Percentiles rank a stretch among this genome's conserved stretches.
Conservation (phyloP, 2,113 vertebrate genomes). For the Falcunculus frontatus region DNA sequence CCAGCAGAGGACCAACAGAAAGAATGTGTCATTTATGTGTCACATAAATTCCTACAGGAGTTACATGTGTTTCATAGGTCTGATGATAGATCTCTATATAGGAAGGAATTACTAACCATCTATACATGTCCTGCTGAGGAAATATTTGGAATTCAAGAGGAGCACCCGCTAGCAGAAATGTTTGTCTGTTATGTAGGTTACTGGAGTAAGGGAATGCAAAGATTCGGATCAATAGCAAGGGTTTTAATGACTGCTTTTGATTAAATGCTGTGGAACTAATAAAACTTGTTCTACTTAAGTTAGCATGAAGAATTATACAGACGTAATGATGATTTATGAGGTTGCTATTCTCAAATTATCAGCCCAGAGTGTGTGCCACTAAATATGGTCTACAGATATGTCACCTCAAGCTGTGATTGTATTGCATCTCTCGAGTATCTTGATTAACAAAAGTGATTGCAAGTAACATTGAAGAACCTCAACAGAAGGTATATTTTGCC, state of each 20-base stretch:
- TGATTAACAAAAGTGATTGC: background rate
- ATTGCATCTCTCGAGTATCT: background rate
- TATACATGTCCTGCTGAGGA: background rate
- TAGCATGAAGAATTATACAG: background rate
- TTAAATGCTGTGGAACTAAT: background rate
- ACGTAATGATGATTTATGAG: background rate
- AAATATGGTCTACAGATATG: background rate
- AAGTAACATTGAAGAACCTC: background rate
- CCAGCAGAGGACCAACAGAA: background rate
- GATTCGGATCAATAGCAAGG: background rate
- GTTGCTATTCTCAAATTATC: background rate
- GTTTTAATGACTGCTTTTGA: slow-evolving; percentile 22
- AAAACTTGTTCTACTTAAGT: background rate
- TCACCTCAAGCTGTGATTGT: background rate
- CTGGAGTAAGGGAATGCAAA: background rate
- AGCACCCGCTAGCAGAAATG: background rate
- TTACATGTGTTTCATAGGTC: background rate
- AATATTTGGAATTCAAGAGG: background rate
- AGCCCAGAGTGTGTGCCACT: background rate
- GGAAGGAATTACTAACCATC: background rate
- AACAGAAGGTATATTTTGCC: background rate
- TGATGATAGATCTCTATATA: background rate
- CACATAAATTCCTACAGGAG: background rate
- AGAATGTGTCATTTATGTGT: background rate
- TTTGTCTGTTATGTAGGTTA: background rate